Conservation (phyloP, 2,888 invertebrate species). For the Orgyia antiqua region DNA sequence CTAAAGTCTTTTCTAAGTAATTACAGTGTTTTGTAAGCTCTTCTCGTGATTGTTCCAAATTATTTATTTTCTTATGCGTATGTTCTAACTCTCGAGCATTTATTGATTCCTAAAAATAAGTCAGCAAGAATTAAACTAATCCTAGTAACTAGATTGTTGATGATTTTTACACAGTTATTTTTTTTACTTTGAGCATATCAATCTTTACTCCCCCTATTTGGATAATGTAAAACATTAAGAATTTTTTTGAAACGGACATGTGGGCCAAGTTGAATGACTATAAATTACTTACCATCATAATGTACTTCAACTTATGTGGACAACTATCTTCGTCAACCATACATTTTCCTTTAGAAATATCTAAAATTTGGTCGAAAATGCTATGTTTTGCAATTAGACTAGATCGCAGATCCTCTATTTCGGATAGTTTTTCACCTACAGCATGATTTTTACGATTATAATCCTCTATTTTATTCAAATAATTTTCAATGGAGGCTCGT, state of each 20-base stretch:
- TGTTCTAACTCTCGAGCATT: constrained; percentile 48
- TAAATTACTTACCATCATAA: constrained; percentile 44
- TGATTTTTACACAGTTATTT: too few species aligned
- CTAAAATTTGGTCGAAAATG: constrained; percentile 56
- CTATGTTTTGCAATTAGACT: constrained; percentile 56
- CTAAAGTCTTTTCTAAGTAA: constrained; percentile 49
- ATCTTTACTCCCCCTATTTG: too few species aligned
- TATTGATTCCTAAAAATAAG: constrained; percentile 45
- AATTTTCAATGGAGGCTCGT: constrained; percentile 52
- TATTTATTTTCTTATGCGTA: constrained; percentile 43
- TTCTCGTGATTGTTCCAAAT: constrained; percentile 44
- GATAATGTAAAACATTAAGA: background rate
- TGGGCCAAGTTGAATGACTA: background rate
- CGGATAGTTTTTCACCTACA: constrained; percentile 48
- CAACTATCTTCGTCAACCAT: constrained; percentile 47
- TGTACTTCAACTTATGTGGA: constrained; percentile 50
- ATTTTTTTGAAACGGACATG: background rate
- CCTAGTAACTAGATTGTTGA: too few species aligned
- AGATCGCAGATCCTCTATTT: constrained; percentile 55
- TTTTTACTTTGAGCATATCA: too few species aligned
- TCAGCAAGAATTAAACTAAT: too few species aligned
- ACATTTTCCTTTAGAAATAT: constrained; percentile 50
- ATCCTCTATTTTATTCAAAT: constrained; percentile 50
- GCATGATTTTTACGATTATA: constrained; percentile 42
- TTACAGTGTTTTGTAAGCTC: constrained; percentile 47